Evolutionary conservation across 2,888 invertebrate species (phyloP), one percentile per base, ranked within the genome.

Genomic region (Podotricha telesiphe): DNA sequence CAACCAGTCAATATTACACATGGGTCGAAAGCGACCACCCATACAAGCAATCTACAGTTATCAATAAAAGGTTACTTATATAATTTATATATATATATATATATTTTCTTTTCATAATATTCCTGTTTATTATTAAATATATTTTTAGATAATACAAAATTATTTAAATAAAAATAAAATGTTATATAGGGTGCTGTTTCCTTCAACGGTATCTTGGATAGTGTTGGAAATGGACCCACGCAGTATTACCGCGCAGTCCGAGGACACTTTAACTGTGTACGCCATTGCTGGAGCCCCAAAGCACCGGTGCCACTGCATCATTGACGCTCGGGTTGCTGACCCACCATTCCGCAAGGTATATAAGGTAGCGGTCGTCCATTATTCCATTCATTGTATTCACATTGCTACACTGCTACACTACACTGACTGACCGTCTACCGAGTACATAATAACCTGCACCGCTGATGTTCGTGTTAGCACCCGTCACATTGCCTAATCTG

Each of bases 11-110:
- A 80, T 97, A 97, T 89, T 98, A 97, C 84, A 96, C 98, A 5
- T 96, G 97, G 94, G 95, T 98, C 0, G 99, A 99, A 89, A 98
- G 98, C 84, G 98, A 98, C 50, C 99, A 99, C 93, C 99, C 99
- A 0, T 99, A 99, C 88, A 97, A 97, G 86, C 96, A 97, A 50
- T 96, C 98, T 0, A 94, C 96, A 19, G 96, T 98, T 42, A 95
- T 96, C 50, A 97, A 97, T 82, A 97, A 96, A 87, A 95, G 95
- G 96, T 96, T 28, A 28, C 28, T 28, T 28, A 28, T 28, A 28
- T n/a, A n/a, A n/a, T n/a, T n/a, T n/a, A n/a, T n/a, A n/a, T n/a
- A n/a, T n/a, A n/a, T n/a, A n/a, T n/a, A n/a, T n/a, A n/a, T n/a
- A n/a, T n/a, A n/a, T n/a, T n/a, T n/a, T n/a, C n/a, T n/a, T n/a